phyloP scores from a whole-genome alignment of 2,113 vertebrate genomes.

The Campylomormyrus tamandua region DNA sequence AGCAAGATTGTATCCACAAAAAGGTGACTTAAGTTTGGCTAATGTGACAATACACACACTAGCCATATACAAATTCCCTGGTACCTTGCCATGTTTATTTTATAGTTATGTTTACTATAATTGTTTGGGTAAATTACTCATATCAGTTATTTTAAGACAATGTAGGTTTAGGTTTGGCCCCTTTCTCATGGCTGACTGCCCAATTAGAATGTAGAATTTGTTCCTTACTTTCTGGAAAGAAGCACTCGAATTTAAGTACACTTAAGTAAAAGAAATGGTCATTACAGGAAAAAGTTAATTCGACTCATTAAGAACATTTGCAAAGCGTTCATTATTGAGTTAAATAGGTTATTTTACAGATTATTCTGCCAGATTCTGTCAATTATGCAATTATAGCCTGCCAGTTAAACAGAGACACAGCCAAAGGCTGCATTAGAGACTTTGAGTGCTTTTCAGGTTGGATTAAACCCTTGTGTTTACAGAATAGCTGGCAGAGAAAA shows the following conservation, averaged over 20 bases:
- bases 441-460: not conserved
- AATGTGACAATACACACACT: not conserved
- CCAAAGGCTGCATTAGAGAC: not conserved
- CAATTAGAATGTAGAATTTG: not conserved
- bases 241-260: not conserved
- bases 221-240: not conserved
- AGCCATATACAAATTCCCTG: not conserved
- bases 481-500: not conserved
- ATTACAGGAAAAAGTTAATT: not conserved
- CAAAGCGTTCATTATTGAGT: not conserved
- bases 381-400: not conserved
- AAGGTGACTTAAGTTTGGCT: not conserved
- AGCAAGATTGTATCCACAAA: not conserved
- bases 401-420: not conserved
- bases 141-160: not conserved
- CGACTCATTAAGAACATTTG: not conserved
- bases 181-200: not conserved
- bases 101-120: not conserved
- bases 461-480: constrained; percentile 1
- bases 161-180: not conserved
- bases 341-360: not conserved
- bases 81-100: not conserved
- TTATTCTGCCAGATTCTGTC: not conserved
- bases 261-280: not conserved
- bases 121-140: not conserved